These are phyloP conservation scores for Mylabris sibirica DNA, from an alignment of 2,888 invertebrate species.

Conservation along the genomic window DNA sequence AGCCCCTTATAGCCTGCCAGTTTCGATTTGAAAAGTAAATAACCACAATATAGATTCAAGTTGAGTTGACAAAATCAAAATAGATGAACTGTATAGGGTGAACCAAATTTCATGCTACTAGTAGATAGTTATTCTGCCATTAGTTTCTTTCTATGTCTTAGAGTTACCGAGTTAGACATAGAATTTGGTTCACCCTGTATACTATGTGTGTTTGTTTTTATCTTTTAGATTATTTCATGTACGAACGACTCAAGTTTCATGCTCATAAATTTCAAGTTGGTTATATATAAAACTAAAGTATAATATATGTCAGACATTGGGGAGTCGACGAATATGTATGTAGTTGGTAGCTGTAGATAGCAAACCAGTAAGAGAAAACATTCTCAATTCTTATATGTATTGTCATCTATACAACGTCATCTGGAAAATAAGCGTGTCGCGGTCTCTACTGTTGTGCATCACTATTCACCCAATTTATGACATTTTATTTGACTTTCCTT, in stretches of 20 bases:
- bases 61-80: no score
- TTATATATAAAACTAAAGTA: slow-evolving; percentile 3
- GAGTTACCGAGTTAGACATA: no score
- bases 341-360: neutral
- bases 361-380: neutral
- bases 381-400: neutral
- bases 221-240: neutral
- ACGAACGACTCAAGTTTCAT: neutral
- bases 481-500: slow-evolving; percentile 21
- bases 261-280: slow-evolving; percentile 9
- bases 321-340: neutral
- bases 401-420: slow-evolving; percentile 2
- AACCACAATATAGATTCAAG: no score
- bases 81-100: no score
- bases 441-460: slow-evolving; percentile 23
- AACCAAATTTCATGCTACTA: no score
- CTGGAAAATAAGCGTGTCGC: slow-evolving; percentile 21
- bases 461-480: slow-evolving; percentile 15
- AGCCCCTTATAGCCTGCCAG: neutral
- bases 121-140: no score
- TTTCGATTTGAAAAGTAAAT: neutral
- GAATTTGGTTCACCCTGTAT: no score
- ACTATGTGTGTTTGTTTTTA: no score
- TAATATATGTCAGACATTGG: neutral
- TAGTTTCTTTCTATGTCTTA: no score